These are phyloP conservation scores for Lasiommata megera DNA, from an alignment of 2,888 invertebrate genomes.

Conservation along the genomic window DNA sequence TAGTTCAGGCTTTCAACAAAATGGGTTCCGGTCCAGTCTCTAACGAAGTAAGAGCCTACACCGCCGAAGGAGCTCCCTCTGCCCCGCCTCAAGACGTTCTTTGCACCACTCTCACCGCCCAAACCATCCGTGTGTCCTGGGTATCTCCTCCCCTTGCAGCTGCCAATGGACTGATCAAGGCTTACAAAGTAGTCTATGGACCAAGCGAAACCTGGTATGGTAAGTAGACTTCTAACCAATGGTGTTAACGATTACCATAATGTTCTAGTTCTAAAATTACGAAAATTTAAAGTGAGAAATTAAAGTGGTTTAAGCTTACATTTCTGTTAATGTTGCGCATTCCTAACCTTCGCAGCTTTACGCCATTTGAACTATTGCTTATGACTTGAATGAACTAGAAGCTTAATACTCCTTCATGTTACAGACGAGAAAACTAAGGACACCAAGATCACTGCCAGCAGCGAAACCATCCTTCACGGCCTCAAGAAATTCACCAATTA, in stretches of 20 bases:
- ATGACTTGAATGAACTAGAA: too few species aligned
- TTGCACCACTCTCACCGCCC: conserved; percentile 95
- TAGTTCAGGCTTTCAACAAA: conserved; percentile 97
- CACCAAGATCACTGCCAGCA: conserved; percentile 94
- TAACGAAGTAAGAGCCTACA: conserved; percentile 93
- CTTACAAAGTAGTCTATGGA: conserved; percentile 96
- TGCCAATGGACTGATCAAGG: conserved; percentile 97
- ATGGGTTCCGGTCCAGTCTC: conserved; percentile 96
- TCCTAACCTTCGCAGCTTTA: too few species aligned
- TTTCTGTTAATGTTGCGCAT: too few species aligned
- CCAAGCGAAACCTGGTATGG: conserved; percentile 96
- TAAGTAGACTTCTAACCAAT: conserved; percentile 79
- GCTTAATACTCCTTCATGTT: not conserved
- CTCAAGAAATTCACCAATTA: conserved; percentile 97
- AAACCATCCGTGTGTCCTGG: conserved; percentile 97
- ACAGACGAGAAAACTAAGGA: conserved; percentile 94
- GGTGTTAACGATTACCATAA: too few species aligned
- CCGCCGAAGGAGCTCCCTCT: conserved; percentile 96
- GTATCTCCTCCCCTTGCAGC: conserved; percentile 94
- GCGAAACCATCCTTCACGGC: conserved; percentile 95
- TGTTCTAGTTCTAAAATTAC: not conserved
- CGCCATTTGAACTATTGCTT: too few species aligned
- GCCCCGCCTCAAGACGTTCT: conserved; percentile 95
- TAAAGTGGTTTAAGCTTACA: too few species aligned
- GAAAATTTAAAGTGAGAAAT: too few species aligned